Evolutionary conservation across 1,140 invertebrate species (phyloP).

Genomic region (Sycophaga agraensis): DNA sequence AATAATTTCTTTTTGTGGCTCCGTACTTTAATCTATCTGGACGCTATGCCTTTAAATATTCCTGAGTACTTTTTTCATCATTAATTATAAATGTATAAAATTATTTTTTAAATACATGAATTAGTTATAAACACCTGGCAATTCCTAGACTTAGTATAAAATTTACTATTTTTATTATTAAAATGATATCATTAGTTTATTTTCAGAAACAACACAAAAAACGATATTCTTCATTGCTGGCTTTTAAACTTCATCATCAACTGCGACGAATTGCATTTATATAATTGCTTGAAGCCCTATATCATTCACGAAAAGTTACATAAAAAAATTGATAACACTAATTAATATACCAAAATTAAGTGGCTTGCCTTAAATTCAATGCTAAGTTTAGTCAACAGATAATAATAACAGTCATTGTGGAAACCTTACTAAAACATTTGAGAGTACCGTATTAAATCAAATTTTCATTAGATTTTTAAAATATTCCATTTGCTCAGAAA

Average conservation of each 20-base stretch:
- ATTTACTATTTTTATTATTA: no score
- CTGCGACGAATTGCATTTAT: constrained; percentile 38
- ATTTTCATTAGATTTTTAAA: constrained; percentile 48
- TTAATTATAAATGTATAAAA: no score
- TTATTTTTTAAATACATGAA: no score
- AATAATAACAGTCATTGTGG: constrained; percentile 27
- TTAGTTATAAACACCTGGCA: no score
- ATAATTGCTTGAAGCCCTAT: constrained; percentile 33
- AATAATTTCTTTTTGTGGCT: no score
- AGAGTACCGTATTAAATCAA: constrained; percentile 48
- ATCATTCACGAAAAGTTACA: constrained; percentile 44
- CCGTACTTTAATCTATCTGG: no score
- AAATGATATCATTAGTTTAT: no score
- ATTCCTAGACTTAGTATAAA: no score
- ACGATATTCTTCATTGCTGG: constrained; percentile 38
- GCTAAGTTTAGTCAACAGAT: constrained; percentile 22
- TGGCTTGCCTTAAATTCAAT: constrained; percentile 42
- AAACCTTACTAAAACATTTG: constrained; percentile 55
- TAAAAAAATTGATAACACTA: constrained; percentile 40
- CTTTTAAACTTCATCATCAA: constrained; percentile 37
- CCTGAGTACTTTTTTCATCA: no score
- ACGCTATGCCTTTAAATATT: no score
- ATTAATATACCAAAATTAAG: constrained; percentile 27
- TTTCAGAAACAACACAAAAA: no score
- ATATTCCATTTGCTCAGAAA: no score